Percentiles rank a stretch among this genome's conserved stretches.
These are phyloP conservation scores for Pristionchus exspectatus DNA, from an alignment of 2,888 invertebrate species.

Conservation along the genomic window DNA sequence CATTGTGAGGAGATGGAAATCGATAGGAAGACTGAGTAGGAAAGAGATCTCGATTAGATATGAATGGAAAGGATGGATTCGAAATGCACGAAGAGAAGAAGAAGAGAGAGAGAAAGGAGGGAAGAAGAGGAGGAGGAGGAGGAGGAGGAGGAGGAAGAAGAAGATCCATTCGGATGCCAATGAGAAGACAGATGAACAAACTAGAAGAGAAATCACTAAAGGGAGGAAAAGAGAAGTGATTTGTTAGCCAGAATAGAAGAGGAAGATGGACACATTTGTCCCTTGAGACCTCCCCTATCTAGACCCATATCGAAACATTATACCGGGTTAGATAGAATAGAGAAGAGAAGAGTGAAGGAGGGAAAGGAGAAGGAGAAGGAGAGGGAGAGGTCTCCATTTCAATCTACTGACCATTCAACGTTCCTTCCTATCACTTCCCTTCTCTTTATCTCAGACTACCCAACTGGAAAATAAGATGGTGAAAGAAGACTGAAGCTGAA, in stretches of 20 bases:
- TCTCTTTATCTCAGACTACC: slow-evolving; percentile 24
- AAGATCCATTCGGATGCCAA: neutral
- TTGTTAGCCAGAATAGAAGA: slow-evolving; percentile 16
- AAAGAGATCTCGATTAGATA: neutral
- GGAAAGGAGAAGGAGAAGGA: slow-evolving; percentile 26
- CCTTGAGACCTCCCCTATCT: neutral
- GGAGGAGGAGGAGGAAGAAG: too few relatives aligned
- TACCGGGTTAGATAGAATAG: neutral
- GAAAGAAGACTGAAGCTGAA: neutral
- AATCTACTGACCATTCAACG: slow-evolving; percentile 25
- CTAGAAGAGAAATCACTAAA: slow-evolving; percentile 32
- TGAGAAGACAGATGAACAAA: slow-evolving; percentile 42
- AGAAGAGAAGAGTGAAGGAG: slow-evolving; percentile 14
- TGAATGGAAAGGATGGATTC: neutral
- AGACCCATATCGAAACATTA: neutral
- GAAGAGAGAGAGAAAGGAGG: neutral
- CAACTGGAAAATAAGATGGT: neutral
- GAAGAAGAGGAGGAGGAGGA: neutral
- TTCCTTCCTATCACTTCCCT: slow-evolving; percentile 11
- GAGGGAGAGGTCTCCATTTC: slow-evolving; percentile 11
- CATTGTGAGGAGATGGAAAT: slow-evolving; percentile 20
- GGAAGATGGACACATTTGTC: slow-evolving; percentile 1
- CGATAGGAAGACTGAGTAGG: slow-evolving; percentile 9
- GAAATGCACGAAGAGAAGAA: slow-evolving; percentile 23
- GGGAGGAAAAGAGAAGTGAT: slow-evolving; percentile 36